Percentiles rank a stretch among this genome's conserved stretches.
Conservation (phyloP, 2,797 vertebrate genomes). For the Cynopterus sphinx region DNA sequence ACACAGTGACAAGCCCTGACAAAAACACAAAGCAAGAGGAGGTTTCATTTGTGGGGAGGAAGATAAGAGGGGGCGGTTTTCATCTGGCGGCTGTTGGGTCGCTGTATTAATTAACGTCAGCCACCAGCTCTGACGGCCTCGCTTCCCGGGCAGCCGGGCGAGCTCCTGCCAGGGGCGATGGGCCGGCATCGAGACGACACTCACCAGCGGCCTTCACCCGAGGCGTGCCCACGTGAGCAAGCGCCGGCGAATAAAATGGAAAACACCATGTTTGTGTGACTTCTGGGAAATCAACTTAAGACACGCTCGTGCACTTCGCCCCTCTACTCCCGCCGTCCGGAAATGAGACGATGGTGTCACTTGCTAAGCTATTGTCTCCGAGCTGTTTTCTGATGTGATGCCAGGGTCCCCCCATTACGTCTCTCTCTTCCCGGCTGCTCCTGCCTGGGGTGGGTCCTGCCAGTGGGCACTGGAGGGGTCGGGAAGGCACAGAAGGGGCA, state of each 20-base stretch:
- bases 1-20: accelerated
- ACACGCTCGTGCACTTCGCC: accelerated
- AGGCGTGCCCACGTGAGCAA: accelerated
- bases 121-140: no score
- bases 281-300: neutral
- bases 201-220: neutral
- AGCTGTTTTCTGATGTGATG: neutral
- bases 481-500: neutral
- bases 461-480: neutral
- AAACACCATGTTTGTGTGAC: neutral
- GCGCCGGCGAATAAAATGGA: accelerated
- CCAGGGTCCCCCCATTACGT: neutral
- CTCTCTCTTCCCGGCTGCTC: neutral
- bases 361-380: neutral
- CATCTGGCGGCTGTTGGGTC: no score
- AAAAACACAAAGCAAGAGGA: neutral
- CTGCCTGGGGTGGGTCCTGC: neutral
- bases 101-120: accelerated
- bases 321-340: neutral
- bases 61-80: no score
- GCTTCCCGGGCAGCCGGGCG: no score
- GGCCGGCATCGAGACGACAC: accelerated
- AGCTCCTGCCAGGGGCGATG: no score
- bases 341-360: neutral
- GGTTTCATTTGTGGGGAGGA: neutral